Evolutionary conservation across 2,797 vertebrate species (phyloP).

Genomic region (Neosilurus mollespiculum): DNA sequence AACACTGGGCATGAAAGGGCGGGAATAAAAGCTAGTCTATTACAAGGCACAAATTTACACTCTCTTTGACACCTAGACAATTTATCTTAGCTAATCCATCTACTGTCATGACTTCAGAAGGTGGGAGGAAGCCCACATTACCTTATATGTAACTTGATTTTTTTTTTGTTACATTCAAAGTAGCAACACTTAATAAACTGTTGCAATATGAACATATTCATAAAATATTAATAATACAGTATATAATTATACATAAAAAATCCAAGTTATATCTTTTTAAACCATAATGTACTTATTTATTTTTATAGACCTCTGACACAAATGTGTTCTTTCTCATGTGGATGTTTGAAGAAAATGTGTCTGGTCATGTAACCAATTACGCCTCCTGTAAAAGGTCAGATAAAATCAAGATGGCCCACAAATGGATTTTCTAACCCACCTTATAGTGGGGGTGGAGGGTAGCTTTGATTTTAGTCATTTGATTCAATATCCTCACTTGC

Average conservation of each 20-base stretch:
- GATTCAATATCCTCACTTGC: neutral
- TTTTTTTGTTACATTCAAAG: neutral
- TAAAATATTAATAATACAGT: neutral
- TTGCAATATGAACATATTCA: neutral
- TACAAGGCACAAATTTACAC: neutral
- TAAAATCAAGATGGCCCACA: neutral
- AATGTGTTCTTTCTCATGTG: neutral
- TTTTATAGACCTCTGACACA: neutral
- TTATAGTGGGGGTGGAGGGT: too few species aligned
- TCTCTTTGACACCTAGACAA: neutral
- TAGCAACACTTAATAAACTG: neutral
- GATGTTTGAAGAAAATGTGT: neutral
- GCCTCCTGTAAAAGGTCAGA: neutral
- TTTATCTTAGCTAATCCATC: neutral
- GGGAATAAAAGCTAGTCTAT: neutral
- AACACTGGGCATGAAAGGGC: neutral
- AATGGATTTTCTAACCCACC: neutral
- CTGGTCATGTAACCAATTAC: conserved; percentile 5
- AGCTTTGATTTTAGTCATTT: neutral
- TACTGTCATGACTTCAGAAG: neutral
- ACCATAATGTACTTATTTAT: neutral
- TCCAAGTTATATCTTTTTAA: neutral
- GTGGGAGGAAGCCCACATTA: neutral
- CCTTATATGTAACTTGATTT: neutral
- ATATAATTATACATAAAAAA: neutral